These are phyloP conservation scores for Drosophila simulans DNA, from an alignment of 1,140 invertebrate genomes.

Conservation along the genomic window DNA sequence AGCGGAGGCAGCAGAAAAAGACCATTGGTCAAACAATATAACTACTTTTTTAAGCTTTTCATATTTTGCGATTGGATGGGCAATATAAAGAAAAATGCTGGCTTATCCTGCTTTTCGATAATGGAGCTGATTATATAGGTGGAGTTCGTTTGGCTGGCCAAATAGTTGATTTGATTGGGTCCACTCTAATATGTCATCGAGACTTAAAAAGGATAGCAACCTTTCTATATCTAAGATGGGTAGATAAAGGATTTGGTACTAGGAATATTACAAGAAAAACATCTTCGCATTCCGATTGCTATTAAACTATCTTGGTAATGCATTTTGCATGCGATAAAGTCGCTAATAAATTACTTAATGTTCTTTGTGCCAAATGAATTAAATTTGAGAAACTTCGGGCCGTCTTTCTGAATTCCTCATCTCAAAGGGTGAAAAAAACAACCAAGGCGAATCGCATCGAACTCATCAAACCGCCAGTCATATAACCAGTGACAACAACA, in stretches of 20 bases:
- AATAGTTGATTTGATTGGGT: slow-evolving; percentile 38
- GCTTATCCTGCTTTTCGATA: slow-evolving; percentile 31
- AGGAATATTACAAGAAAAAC: too few relatives aligned
- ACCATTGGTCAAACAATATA: slow-evolving; percentile 28
- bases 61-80: slow-evolving; percentile 40
- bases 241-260: too few relatives aligned
- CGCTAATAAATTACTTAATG: neutral
- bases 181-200: neutral
- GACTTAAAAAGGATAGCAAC: too few relatives aligned
- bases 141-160: slow-evolving; percentile 6
- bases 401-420: neutral
- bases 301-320: too few relatives aligned
- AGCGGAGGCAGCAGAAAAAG: slow-evolving; percentile 30
- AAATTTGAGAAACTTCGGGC: slow-evolving; percentile 5
- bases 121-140: slow-evolving; percentile 11
- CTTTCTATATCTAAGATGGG: too few relatives aligned
- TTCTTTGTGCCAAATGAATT: neutral
- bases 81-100: slow-evolving; percentile 14
- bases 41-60: slow-evolving; percentile 57
- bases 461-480: slow-evolving; percentile 50
- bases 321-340: too few relatives aligned
- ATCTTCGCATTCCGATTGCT: too few relatives aligned
- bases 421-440: neutral
- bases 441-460: slow-evolving; percentile 29
- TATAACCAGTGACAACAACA: slow-evolving; percentile 48